These are phyloP conservation scores for Ibidorhyncha struthersii DNA, from an alignment of 2,113 vertebrate species.

Conservation along the genomic window DNA sequence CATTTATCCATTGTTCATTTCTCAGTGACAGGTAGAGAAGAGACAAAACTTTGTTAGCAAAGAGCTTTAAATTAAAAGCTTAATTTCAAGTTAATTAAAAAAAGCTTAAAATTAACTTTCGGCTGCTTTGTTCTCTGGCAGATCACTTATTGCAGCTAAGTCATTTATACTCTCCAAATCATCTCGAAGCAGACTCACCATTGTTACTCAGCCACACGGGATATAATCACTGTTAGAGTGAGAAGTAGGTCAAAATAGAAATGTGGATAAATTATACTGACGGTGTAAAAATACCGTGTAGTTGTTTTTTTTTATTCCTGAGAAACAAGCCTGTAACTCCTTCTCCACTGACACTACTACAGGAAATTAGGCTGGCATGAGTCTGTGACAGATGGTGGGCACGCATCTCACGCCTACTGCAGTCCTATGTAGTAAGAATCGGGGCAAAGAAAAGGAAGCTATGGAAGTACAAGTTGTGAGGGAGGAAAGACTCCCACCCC, in stretches of 20 bases:
- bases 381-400: constrained; percentile 31
- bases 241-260: constrained; percentile 36
- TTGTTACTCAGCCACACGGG: background rate
- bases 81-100: constrained; percentile 17
- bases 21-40: background rate
- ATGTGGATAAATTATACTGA: background rate
- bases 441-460: background rate
- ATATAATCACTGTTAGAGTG: background rate
- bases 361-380: background rate
- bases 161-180: background rate
- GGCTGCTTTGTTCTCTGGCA: constrained; percentile 18
- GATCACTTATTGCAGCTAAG: background rate
- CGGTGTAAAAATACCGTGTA: background rate
- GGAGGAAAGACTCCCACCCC: background rate
- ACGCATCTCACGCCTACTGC: background rate
- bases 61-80: background rate
- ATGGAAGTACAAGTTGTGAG: background rate
- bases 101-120: background rate
- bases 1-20: background rate
- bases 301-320: background rate
- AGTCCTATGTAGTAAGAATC: background rate
- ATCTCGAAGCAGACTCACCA: background rate
- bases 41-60: background rate
- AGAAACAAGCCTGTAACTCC: constrained; percentile 11
- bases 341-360: background rate